Conservation (phyloP, 2,113 vertebrate species). For the Tachysurus fulvidraco region DNA sequence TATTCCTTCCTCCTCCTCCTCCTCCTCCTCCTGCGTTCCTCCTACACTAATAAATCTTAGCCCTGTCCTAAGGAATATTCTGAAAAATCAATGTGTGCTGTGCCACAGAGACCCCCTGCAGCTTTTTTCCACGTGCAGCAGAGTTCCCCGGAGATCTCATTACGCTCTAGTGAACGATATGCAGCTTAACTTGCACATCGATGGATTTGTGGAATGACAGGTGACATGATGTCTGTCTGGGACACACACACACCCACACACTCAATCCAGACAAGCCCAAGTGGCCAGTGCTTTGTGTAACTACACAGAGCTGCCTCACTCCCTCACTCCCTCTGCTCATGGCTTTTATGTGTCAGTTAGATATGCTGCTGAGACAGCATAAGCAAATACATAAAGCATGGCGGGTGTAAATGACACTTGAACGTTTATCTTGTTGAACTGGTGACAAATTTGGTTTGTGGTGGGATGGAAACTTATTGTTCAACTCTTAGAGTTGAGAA, state of each 20-base stretch:
- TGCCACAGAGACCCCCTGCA: constrained; percentile 36
- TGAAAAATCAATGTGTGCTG: constrained; percentile 62
- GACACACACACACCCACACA: constrained; percentile 55
- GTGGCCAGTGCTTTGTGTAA: constrained; percentile 62
- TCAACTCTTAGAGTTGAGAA: background rate
- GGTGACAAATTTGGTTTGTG: background rate
- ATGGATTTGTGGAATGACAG: constrained; percentile 39
- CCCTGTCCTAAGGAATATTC: constrained; percentile 51
- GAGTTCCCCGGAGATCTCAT: constrained; percentile 69
- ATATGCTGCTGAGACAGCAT: constrained; percentile 67
- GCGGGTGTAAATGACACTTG: constrained; percentile 33
- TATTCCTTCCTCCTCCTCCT: constrained; percentile 16
- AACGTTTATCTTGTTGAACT: background rate
- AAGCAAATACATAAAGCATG: constrained; percentile 58
- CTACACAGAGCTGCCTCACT: constrained; percentile 70
- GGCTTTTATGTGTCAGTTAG: constrained; percentile 68
- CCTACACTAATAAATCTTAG: constrained; percentile 55
- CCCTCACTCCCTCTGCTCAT: constrained; percentile 56
- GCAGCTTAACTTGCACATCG: constrained; percentile 50
- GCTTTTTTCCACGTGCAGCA: constrained; percentile 38
- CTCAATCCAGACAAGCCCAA: constrained; percentile 54
- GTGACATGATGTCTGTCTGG: constrained; percentile 32
- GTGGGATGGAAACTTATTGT: background rate
- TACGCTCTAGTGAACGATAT: constrained; percentile 63
- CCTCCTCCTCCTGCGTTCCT: constrained; percentile 27